A percentile compares a stretch with the other conserved stretches of the same genome.
These are phyloP conservation scores for Caenorhabditis doughertyi DNA, from an alignment of 2,888 invertebrate genomes.

Conservation along the genomic window DNA sequence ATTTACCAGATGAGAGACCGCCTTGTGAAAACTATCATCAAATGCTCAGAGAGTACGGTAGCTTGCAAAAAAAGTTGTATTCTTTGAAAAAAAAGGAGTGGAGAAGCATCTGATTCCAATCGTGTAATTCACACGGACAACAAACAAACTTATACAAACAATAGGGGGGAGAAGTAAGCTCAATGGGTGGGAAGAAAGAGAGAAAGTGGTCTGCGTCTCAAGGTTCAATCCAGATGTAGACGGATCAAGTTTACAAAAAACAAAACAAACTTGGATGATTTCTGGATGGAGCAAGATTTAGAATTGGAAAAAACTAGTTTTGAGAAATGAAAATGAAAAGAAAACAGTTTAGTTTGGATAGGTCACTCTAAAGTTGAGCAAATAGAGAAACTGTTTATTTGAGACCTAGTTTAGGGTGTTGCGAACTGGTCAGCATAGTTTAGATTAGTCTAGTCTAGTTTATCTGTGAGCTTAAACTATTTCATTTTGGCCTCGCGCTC, in stretches of 20 bases:
- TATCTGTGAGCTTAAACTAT: no score
- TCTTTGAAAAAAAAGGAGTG: neutral
- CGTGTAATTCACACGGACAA: slow-evolving; percentile 61
- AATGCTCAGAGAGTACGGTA: slow-evolving; percentile 1
- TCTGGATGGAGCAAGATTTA: neutral
- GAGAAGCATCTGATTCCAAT: slow-evolving; percentile 55
- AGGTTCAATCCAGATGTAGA: slow-evolving; percentile 51
- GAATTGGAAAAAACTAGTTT: neutral
- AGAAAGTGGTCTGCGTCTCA: slow-evolving; percentile 28
- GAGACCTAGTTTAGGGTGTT: no score
- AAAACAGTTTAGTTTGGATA: no score
- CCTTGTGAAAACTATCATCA: slow-evolving; percentile 12
- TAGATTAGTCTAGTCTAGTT: no score
- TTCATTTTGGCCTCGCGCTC: no score
- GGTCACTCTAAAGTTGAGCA: no score
- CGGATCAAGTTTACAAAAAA: slow-evolving; percentile 6
- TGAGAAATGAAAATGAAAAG: neutral
- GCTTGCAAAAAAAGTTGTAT: neutral
- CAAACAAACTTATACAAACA: slow-evolving; percentile 60
- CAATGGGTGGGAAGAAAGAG: slow-evolving; percentile 34
- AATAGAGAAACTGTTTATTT: no score
- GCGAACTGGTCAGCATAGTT: no score
- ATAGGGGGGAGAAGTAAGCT: slow-evolving; percentile 35
- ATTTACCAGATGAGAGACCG: slow-evolving; percentile 2
- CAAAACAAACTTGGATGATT: slow-evolving; percentile 7